Base-by-base conservation (phyloP, 2,888 invertebrate species). In the Chaetogeoica ovagalla region DNA sequence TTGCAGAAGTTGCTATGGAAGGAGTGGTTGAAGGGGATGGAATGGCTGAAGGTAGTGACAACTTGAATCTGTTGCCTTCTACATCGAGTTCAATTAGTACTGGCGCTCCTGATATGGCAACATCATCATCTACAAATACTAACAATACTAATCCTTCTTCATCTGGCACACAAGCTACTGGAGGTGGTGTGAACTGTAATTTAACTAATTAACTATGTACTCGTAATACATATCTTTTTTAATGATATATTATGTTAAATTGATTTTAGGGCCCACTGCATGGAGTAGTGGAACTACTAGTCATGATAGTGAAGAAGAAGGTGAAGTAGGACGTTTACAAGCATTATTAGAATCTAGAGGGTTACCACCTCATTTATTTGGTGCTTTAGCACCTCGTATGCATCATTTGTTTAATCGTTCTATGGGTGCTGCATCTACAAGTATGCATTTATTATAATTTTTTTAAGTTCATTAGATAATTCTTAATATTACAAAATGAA, bases 351-450 rank as follows among this genome's bases (percentile, higher is more conserved):
- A 98, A 88, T 95, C 97, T 19, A 90, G 97, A 83, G 98, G 98
- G 43, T 87, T 98, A 84, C 97, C 98, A n/a, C 97, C 97, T 19
- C 97, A 98, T 86, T 89, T 98, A 82, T 95, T 98, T 85, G 97
- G 97, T 57, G 96, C 97, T 1, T 89, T 98, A 77, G 98, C 96
- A 0, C 96, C 98, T 70, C 90, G 98, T 75, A 96, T 98, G 96
- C 97, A 98, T 86, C 97, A 97, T 86, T 89, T 98, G 81, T 88
- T 98, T 83, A 97, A 98, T 86, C 90, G 97, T 84, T 96, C 95
- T 83, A 97, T 97, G 90, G 96, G 96, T 70, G 94, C 94, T 77
- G 77, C 77, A 23, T 79, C 77, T 62, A 79, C 77, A 55, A 79
- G 77, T 79, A 79, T 13, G 55, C 19, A 57, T 37, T 68, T 65